Conservation (phyloP, 2,888 invertebrate genomes). For the Pocota personata region DNA sequence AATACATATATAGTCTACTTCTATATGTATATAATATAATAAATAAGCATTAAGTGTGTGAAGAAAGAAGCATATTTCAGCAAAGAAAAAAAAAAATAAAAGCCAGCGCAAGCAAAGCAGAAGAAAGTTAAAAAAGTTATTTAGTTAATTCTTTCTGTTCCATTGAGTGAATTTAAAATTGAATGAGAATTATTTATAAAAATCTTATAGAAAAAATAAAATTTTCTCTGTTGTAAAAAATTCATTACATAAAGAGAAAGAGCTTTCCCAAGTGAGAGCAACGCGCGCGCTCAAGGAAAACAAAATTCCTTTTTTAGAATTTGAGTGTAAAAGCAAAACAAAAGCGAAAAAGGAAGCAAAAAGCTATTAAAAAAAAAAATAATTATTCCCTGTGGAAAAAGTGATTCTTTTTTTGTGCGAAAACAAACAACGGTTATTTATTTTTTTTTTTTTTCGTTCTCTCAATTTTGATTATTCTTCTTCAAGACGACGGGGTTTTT, state of each 20-base stretch:
- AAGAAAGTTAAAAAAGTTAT: conserved; percentile 43
- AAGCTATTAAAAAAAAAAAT: background rate
- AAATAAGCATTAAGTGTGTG: conserved; percentile 58
- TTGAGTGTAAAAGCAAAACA: conserved; percentile 29
- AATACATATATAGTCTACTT: conserved; percentile 52
- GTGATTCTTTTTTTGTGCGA: conserved; percentile 59
- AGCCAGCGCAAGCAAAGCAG: conserved; percentile 34
- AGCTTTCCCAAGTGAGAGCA: conserved; percentile 55
- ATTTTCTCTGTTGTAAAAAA: conserved; percentile 56
- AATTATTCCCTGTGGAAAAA: conserved; percentile 35
- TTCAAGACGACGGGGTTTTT: conserved; percentile 67
- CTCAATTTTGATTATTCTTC: conserved; percentile 59
- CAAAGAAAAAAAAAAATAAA: conserved; percentile 8
- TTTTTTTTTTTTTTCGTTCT: conserved; percentile 34
- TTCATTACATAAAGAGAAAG: conserved; percentile 62
- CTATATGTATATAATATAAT: conserved; percentile 39
- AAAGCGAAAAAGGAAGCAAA: conserved; percentile 27
- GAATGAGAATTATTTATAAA: conserved; percentile 26
- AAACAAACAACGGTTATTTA: conserved; percentile 55
- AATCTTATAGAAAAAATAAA: conserved; percentile 1
- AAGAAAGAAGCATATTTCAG: conserved; percentile 30
- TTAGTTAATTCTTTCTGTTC: conserved; percentile 42
- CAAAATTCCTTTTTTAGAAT: background rate
- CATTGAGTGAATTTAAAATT: conserved; percentile 58
- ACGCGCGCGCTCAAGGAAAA: conserved; percentile 23